Evolutionary conservation across 2,113 vertebrate species (phyloP).

Genomic region (Callaeas wilsoni): DNA sequence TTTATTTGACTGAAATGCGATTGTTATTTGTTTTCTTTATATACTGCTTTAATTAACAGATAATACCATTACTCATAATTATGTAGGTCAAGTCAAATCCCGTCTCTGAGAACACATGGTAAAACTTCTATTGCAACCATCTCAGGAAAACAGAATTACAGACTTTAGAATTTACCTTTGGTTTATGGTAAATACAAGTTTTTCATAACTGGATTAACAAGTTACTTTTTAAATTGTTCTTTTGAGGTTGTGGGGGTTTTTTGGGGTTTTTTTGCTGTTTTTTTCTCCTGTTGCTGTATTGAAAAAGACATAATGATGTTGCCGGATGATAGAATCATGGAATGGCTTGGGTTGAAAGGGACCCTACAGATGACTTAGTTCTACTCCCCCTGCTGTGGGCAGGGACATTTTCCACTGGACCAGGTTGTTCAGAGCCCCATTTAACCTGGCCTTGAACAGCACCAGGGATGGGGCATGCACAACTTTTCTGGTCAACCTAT

Average conservation of each 20-base stretch:
- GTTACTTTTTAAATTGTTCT: background rate
- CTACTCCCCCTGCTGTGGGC: background rate
- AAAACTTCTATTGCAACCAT: background rate
- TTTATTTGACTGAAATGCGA: background rate
- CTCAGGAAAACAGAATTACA: background rate
- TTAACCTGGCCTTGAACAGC: background rate
- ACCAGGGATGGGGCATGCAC: no score
- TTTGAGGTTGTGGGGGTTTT: rapidly evolving
- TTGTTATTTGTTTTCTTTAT: background rate
- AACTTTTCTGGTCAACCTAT: background rate
- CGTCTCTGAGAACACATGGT: background rate
- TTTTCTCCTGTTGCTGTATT: background rate
- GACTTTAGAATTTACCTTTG: background rate
- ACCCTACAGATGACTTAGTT: background rate
- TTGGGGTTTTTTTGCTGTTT: background rate
- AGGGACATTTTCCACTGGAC: background rate
- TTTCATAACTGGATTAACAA: background rate
- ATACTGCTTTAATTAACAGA: background rate
- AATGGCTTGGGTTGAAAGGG: background rate
- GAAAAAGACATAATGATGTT: background rate
- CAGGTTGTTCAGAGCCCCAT: background rate
- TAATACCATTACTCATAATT: background rate
- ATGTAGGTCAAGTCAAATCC: background rate
- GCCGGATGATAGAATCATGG: background rate
- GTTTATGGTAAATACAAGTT: background rate